These are phyloP conservation scores for Brachypodius melanocephalos DNA, from an alignment of 2,113 vertebrate species.

Conservation along the genomic window DNA sequence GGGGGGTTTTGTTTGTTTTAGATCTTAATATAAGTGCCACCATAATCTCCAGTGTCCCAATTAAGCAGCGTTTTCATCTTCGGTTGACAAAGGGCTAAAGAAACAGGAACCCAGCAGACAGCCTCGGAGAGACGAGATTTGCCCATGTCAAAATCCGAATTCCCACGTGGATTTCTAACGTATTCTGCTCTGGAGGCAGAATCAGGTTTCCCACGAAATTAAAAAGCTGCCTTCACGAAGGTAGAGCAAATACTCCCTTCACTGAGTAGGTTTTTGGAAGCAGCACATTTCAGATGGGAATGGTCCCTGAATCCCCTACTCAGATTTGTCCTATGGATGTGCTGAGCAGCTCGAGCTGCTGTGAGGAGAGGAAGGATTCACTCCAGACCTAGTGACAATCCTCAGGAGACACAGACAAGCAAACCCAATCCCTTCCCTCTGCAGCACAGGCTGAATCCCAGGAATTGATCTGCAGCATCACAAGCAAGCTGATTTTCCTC, in stretches of 20 bases:
- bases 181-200: background rate
- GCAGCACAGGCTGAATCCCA: background rate
- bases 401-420: background rate
- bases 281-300: background rate
- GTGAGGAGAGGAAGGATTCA: background rate
- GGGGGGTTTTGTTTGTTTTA: background rate
- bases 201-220: background rate
- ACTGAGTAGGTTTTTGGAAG: rapidly evolving
- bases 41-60: background rate
- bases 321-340: background rate
- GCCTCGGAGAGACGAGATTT: background rate
- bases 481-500: background rate
- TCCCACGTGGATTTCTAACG: background rate
- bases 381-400: background rate
- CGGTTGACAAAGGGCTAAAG: background rate
- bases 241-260: background rate
- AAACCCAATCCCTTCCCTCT: background rate
- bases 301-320: background rate
- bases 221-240: background rate
- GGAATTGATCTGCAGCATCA: background rate
- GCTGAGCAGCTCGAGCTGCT: background rate
- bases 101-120: background rate
- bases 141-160: background rate
- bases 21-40: background rate
- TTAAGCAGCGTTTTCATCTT: background rate